Conservation (phyloP, 1,140 invertebrate genomes). For the Anastatus disparis region DNA sequence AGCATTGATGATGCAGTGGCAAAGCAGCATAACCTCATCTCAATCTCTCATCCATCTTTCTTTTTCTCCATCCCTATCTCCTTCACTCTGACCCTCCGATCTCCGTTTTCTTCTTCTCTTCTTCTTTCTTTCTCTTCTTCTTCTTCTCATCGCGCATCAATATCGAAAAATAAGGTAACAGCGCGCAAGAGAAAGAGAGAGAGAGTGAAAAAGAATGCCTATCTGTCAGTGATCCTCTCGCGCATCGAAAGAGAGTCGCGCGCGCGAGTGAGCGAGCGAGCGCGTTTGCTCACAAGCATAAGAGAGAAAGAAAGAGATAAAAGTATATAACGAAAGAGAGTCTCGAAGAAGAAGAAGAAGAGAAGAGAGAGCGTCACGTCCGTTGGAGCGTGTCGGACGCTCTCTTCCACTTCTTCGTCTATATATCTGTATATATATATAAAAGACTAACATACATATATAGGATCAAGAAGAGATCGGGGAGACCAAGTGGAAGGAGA, state of each 20-base stretch:
- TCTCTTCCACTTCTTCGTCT: neutral
- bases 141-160: neutral
- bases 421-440: neutral
- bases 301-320: too few relatives aligned
- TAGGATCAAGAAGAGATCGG: conserved; percentile 7
- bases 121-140: neutral
- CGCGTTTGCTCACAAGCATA: too few relatives aligned
- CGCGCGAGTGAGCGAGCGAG: conserved; percentile 9
- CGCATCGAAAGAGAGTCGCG: neutral
- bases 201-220: conserved; percentile 42
- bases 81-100: neutral
- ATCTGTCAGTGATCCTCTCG: conserved; percentile 46
- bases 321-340: too few relatives aligned
- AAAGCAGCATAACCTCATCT: too few relatives aligned
- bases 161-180: neutral
- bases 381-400: conserved; percentile 43
- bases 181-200: neutral
- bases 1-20: too few relatives aligned
- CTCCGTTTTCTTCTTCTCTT: neutral
- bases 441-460: neutral
- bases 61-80: neutral
- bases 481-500: conserved; percentile 19
- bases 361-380: conserved; percentile 41
- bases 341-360: too few relatives aligned
- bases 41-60: neutral